Percentiles rank a stretch among this genome's conserved stretches.
These are phyloP conservation scores for Hydrozoanthus tunicans DNA, from an alignment of 64 coral and sea anemone genomes.

Conservation along the genomic window DNA sequence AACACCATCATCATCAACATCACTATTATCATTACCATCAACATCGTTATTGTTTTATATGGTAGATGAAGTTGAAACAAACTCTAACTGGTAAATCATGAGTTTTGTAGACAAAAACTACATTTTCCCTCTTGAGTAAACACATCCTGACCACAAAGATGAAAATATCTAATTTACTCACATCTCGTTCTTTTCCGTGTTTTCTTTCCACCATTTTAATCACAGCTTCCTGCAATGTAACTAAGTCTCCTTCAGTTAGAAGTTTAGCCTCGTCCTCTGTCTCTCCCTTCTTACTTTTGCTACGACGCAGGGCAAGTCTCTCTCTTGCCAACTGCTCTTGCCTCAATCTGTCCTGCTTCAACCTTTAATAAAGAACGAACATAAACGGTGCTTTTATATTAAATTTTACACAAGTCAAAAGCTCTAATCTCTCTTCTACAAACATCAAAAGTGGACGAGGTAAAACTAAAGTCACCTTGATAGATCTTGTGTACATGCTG, in stretches of 20 bases:
- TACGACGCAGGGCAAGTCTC: conserved; percentile 79
- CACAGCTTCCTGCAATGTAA: conserved; percentile 71
- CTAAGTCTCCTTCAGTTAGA: conserved; percentile 79
- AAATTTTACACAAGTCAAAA: neutral
- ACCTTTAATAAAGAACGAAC: conserved; percentile 29
- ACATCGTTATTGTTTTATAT: no score
- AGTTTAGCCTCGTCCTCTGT: conserved; percentile 65
- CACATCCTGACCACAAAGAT: no score
- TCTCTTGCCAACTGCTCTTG: conserved; percentile 88
- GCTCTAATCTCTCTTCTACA: no score
- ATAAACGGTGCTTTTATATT: neutral
- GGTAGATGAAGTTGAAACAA: no score
- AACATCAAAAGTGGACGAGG: no score
- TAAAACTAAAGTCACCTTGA: no score
- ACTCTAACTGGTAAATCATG: no score
- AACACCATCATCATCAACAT: no score
- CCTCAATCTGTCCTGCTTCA: conserved; percentile 77
- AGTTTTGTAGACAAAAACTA: no score
- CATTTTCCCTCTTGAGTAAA: no score
- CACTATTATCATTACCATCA: no score
- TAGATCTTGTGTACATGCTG: no score
- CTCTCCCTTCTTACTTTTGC: conserved; percentile 46
- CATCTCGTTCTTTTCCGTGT: conserved; percentile 80
- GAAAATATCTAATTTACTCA: neutral
- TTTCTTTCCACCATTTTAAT: conserved; percentile 83